Evolutionary conservation across 2,888 invertebrate genomes (phyloP).

Genomic region (Cephalotes varians): DNA sequence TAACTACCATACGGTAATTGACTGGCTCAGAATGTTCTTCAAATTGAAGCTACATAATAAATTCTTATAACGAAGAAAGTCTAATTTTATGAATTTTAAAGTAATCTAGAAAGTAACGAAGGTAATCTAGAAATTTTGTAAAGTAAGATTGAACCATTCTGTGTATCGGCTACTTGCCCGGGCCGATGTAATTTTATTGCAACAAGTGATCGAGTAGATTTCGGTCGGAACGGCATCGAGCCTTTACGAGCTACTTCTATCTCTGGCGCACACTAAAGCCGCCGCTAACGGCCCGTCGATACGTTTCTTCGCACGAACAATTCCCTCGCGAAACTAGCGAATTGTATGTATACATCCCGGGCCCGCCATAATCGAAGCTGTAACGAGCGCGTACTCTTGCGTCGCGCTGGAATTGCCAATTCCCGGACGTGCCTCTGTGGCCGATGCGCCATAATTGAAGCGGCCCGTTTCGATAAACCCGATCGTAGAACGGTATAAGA

Average conservation of each 20-base stretch:
- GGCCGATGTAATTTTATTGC: conserved; percentile 42
- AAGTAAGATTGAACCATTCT: neutral
- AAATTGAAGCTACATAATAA: neutral
- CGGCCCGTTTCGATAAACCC: conserved; percentile 57
- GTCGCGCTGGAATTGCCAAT: conserved; percentile 43
- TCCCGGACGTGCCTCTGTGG: conserved; percentile 48
- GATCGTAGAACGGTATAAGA: conserved; percentile 15
- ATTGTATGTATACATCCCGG: conserved; percentile 1
- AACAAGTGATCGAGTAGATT: conserved; percentile 53
- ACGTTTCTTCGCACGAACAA: conserved; percentile 49
- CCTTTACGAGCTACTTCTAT: conserved; percentile 46
- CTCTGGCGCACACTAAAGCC: conserved; percentile 35
- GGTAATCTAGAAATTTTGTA: neutral
- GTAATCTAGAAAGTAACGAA: neutral
- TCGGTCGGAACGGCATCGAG: conserved; percentile 17
- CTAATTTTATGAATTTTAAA: neutral
- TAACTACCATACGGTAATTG: neutral
- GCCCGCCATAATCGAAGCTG: conserved; percentile 48
- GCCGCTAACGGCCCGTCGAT: conserved; percentile 43
- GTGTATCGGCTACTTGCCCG: neutral
- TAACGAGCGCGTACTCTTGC: conserved; percentile 52
- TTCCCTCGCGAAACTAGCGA: conserved; percentile 28
- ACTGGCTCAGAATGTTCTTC: neutral
- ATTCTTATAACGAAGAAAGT: neutral
- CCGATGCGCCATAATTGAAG: conserved; percentile 53